A percentile compares a stretch with the other conserved stretches of the same genome.
Conservation (phyloP, 2,113 vertebrate genomes). For the Brienomyrus longianalis region DNA sequence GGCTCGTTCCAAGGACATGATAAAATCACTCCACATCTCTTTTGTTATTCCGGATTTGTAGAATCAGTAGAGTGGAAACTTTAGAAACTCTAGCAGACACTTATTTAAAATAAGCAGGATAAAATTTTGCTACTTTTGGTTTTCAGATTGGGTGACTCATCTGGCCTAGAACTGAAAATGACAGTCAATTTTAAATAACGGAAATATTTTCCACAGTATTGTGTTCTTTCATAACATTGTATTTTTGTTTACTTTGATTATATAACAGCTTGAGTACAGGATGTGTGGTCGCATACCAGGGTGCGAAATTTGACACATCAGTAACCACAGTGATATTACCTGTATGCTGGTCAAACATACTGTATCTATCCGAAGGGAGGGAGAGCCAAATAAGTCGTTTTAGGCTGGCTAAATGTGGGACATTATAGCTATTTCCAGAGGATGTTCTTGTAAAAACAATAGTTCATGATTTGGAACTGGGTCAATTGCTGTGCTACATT, state of each 20-base stretch:
- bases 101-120: not conserved
- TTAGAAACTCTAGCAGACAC: not conserved
- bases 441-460: not conserved
- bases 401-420: slow-evolving; percentile 15
- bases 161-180: not conserved
- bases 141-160: not conserved
- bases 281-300: not conserved
- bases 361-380: not conserved
- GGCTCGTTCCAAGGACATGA: not conserved
- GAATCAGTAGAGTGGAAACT: not conserved
- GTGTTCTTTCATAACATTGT: not conserved
- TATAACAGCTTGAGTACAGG: not conserved
- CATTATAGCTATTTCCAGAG: not conserved
- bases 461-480: not conserved
- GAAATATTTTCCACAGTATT: not conserved
- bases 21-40: not conserved
- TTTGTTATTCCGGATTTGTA: not conserved
- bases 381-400: not conserved
- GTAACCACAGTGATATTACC: not conserved
- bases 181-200: not conserved
- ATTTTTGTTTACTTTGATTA: not conserved
- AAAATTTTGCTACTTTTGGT: not conserved
- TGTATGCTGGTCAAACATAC: not conserved
- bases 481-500: not conserved
- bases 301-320: not conserved